Base-by-base conservation (phyloP, 2,888 invertebrate genomes). In the Dinocampus coccinellae region DNA sequence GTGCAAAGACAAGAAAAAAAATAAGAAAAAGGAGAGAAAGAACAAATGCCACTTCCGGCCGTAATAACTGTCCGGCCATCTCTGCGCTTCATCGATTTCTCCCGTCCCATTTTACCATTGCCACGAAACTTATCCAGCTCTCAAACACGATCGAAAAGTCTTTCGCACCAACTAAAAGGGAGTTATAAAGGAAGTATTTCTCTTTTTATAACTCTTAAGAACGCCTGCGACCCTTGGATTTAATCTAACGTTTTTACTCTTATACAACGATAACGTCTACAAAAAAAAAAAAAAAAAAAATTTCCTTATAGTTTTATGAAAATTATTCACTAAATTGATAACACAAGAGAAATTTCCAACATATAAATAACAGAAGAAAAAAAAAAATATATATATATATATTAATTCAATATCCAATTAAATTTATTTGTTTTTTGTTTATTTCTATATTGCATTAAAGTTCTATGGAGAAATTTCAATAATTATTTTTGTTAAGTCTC, bases 61-160 rank as follows among this genome's bases (percentile, higher is more conserved):
- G 75, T 77, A 77, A 77, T 77, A 77, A 77, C 75, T 74, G 77
- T 77, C 47, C 75, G 70, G 70, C 69, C 47, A 53, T 58, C 60
- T 61, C 57, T 70, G 58, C 42, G 64, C 52, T 57, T 60, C 70
- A 70, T 70, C 70, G 70, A 70, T 70, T 70, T n/a, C n/a, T n/a
- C n/a, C 52, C 65, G 7, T 24, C 64, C 53, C 64, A 36, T 64
- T 64, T 47, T 60, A n/a, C 42, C 58, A 24, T 24, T 11, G 55
- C 55, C 16, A 58, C 47, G 47, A 4, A 13, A 24, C 20, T n/a
- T 34, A 3, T 16, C n/a, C 33, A 58, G n/a, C 16, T 29, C 16
- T 26, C n/a, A 10, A 58, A 13, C 58, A 33, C 26, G 58, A 58
- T 33, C 58, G 33, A 58, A 34, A n/a, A n/a, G 6, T 47, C 47